phyloP scores from a whole-genome alignment of 1,140 invertebrate genomes.

The Drosophila saltans region DNA sequence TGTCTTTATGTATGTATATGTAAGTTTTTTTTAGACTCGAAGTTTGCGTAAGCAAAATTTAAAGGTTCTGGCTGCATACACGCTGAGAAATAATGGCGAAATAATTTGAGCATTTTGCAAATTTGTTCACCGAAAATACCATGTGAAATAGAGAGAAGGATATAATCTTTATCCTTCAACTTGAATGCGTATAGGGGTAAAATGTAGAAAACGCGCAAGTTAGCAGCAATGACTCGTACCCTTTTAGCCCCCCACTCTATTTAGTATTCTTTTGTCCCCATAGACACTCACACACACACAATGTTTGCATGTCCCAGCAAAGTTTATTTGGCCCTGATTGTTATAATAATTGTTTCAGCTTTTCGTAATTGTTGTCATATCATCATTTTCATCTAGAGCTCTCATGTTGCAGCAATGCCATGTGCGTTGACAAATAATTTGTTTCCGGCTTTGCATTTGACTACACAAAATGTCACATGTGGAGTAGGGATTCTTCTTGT shows the following conservation, averaged over 20 bases:
- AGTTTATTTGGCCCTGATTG: constrained; percentile 26
- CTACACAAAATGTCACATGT: constrained; percentile 23
- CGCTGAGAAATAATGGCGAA: constrained; percentile 12
- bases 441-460: constrained; percentile 18
- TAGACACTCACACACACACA: neutral
- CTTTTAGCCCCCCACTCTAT: neutral
- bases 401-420: constrained; percentile 8
- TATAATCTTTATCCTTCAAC: constrained; percentile 6
- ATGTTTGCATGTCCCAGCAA: constrained; percentile 3
- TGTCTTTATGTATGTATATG: neutral
- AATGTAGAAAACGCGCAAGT: neutral
- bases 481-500: neutral
- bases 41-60: constrained; percentile 11
- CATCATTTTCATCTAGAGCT: constrained; percentile 7
- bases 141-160: neutral
- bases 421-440: constrained; percentile 35
- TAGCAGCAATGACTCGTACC: no score
- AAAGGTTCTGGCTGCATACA: constrained; percentile 3
- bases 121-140: neutral
- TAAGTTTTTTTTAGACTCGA: neutral
- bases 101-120: constrained; percentile 10
- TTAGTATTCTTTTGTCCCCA: neutral
- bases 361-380: constrained; percentile 25
- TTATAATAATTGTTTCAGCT: constrained; percentile 17
- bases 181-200: neutral